Evolutionary conservation across 2,888 invertebrate species (phyloP).

Genomic region (Dryococelus australis): DNA sequence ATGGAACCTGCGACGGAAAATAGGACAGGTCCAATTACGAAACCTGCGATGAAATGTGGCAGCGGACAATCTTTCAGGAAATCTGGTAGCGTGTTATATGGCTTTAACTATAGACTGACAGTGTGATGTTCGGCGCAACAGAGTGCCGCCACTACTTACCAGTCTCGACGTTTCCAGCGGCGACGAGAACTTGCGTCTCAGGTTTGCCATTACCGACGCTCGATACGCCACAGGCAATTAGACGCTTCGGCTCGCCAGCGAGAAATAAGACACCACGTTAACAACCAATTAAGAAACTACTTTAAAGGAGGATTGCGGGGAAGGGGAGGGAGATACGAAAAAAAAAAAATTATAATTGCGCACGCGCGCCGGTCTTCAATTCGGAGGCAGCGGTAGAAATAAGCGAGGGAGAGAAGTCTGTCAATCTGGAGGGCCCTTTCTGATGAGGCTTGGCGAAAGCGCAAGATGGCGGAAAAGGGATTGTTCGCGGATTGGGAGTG

Average conservation of each 20-base stretch:
- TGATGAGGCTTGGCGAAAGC: not conserved
- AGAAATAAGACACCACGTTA: not conserved
- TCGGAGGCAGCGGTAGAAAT: not conserved
- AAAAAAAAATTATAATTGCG: not conserved
- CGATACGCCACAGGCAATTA: not conserved
- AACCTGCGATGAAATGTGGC: no score
- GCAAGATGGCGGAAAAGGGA: not conserved
- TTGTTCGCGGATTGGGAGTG: not conserved
- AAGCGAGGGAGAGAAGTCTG: not conserved
- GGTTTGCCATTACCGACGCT: not conserved
- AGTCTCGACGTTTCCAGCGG: not conserved
- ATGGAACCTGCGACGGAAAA: no score
- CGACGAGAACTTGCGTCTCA: not conserved
- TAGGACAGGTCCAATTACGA: no score
- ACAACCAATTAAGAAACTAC: conserved; percentile 11
- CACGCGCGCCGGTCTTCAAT: not conserved
- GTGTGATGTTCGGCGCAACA: no score
- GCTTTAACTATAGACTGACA: no score
- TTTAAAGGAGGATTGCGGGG: not conserved
- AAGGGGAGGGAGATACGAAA: not conserved
- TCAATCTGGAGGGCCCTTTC: not conserved
- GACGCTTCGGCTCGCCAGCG: not conserved
- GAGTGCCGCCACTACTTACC: not conserved
- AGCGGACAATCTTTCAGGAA: no score
- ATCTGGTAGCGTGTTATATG: no score